Percentiles rank a stretch among this genome's conserved stretches.
phyloP scores from a whole-genome alignment of 64 coral and sea anemone genomes.

The Montipora sp. region DNA sequence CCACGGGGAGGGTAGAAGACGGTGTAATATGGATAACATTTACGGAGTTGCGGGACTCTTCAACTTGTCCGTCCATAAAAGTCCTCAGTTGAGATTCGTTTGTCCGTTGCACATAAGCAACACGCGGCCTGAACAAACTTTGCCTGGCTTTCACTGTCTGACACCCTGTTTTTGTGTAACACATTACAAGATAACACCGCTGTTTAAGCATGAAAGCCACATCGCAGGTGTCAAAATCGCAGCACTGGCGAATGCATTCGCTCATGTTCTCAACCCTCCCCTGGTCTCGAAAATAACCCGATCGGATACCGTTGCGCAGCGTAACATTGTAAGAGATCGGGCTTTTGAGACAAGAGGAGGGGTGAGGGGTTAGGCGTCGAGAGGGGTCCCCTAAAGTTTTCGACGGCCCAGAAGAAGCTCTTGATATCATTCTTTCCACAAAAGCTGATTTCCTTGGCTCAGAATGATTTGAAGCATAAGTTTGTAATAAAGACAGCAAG shows the following conservation, averaged over 20 bases:
- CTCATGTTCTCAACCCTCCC: constrained; percentile 79
- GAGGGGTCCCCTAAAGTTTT: neutral
- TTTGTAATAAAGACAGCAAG: neutral
- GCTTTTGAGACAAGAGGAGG: constrained; percentile 70
- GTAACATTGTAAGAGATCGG: constrained; percentile 76
- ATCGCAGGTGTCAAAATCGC: constrained; percentile 75
- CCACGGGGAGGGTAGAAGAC: constrained; percentile 71
- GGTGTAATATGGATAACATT: constrained; percentile 12
- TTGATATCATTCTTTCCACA: neutral
- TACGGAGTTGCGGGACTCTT: constrained; percentile 26
- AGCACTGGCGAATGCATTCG: constrained; percentile 74
- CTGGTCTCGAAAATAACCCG: constrained; percentile 86
- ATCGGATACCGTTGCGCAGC: constrained; percentile 76
- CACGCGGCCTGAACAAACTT: constrained; percentile 56
- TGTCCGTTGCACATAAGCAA: constrained; percentile 43
- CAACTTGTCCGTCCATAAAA: constrained; percentile 79
- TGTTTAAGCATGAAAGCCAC: constrained; percentile 87
- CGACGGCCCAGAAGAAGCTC: neutral
- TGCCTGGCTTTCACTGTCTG: constrained; percentile 70
- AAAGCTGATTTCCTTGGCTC: constrained; percentile 15
- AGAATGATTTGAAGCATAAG: neutral
- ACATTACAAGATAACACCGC: constrained; percentile 89
- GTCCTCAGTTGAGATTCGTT: constrained; percentile 75
- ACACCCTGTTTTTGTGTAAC: constrained; percentile 68
- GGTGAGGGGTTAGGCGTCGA: neutral